phyloP scores from a whole-genome alignment of 2,113 vertebrate species.

The Lynx canadensis region DNA sequence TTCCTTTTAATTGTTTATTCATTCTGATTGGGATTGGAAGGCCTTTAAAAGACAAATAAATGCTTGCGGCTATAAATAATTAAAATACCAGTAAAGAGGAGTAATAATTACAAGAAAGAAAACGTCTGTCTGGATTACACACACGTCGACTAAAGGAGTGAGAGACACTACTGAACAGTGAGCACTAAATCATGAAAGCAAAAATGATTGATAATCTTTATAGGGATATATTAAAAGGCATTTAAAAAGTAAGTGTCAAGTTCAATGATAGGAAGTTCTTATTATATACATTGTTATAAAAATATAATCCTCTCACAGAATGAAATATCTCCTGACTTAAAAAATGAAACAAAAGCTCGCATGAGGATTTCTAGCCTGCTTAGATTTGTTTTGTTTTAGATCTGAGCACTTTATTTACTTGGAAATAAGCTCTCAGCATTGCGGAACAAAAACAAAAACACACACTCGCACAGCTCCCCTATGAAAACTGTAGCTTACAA shows the following conservation, averaged over 20 bases:
- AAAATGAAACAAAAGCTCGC: neutral
- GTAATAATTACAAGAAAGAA: constrained; percentile 74
- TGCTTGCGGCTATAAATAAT: constrained; percentile 80
- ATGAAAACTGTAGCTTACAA: neutral
- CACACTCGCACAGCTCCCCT: neutral
- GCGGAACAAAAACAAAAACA: constrained; percentile 54
- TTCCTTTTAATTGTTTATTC: constrained; percentile 76
- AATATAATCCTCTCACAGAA: neutral
- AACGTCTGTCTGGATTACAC: constrained; percentile 77
- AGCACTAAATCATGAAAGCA: constrained; percentile 51
- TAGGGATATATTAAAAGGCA: neutral
- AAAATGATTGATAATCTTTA: constrained; percentile 24
- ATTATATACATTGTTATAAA: neutral
- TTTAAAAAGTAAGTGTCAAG: neutral
- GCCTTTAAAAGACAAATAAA: constrained; percentile 76
- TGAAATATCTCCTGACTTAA: neutral
- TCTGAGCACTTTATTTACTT: neutral
- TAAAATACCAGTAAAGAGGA: constrained; percentile 74
- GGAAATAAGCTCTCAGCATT: constrained; percentile 35
- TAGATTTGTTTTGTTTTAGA: neutral
- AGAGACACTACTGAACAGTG: constrained; percentile 55
- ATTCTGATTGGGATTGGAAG: constrained; percentile 79
- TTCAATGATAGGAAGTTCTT: neutral
- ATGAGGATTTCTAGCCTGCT: neutral
- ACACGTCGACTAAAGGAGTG: constrained; percentile 66